Evolutionary conservation across 2,113 vertebrate species (phyloP), one percentile per base, ranked within the genome.

Genomic region (Pterophyllum scalare): DNA sequence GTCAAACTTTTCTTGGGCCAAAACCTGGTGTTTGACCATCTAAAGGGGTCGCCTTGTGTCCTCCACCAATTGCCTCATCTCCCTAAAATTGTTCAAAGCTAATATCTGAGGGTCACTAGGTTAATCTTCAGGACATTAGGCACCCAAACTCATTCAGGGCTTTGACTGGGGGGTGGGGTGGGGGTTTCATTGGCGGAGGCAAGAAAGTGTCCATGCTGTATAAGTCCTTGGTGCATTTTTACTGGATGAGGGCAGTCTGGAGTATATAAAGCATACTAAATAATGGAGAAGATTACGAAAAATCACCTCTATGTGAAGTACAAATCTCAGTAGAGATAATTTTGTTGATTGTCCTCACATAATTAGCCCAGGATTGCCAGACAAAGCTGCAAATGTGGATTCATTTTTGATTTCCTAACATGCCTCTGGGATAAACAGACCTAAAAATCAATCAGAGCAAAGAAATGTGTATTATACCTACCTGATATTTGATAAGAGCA

Each of bases 21-120:
- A 40, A 76, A 35, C 8, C 19, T 26, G 17, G 56, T 7, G 35
- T 59, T 40, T 60, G 22, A 13, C n/a, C 5, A 35, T 22, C 20
- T 56, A 22, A 64, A 46, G 52, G 31, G 46, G 56, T 61, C 52
- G n/a, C 78, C 58, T 79, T 26, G 49, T 79, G 59, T 62, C 84
- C 81, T 60, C 43, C 33, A 76, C 74, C 82, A 56, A 58, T 59
- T 35, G 59, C 77, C 75, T 43, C 4, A 6, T 82, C 60, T 65
- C 75, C 79, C 46, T 17, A 46, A 85, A 89, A 87, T 85, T 83
- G 83, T 70, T 72, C 59, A 92, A 80, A 90, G 84, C 91, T 92
- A 88, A 94, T 87, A 91, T 92, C 87, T 91, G n/a, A 60, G 78
- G 93, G 88, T 93, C 93, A 88, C 13, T n/a, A 40, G 91, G 93